Conservation (phyloP, 2,888 invertebrate genomes). For the Dione juno region DNA sequence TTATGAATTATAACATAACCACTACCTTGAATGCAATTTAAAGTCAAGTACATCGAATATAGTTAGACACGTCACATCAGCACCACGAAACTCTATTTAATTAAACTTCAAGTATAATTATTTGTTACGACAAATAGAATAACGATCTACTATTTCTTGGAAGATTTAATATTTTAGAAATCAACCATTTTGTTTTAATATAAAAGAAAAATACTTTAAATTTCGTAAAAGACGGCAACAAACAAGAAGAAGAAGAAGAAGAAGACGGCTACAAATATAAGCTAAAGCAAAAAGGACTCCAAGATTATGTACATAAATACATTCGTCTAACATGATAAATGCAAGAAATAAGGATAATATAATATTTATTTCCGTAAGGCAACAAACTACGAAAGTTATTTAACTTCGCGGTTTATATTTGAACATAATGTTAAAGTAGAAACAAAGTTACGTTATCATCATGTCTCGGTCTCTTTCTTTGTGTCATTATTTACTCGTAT, state of each 20-base stretch:
- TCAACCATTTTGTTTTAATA: no score
- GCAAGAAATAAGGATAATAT: conserved; percentile 10
- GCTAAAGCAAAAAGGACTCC: neutral
- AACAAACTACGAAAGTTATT: conserved; percentile 13
- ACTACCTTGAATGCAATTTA: no score
- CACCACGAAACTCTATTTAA: no score
- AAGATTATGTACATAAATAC: neutral
- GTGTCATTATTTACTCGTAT: neutral
- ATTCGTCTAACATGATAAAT: conserved; percentile 2
- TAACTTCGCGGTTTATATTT: conserved; percentile 18
- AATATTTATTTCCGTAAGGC: conserved; percentile 11
- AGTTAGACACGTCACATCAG: no score
- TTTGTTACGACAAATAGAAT: no score
- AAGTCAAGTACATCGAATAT: no score
- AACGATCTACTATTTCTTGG: no score
- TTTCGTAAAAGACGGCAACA: neutral
- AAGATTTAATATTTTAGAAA: no score
- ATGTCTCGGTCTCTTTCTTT: neutral
- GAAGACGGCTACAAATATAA: no score
- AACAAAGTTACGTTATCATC: neutral
- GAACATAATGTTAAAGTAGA: conserved; percentile 4
- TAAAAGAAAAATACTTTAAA: neutral
- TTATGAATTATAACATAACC: no score
- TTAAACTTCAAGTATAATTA: no score
- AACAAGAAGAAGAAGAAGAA: no score